Conservation (phyloP, 2,113 vertebrate species). For the Callocephalon fimbriatum region DNA sequence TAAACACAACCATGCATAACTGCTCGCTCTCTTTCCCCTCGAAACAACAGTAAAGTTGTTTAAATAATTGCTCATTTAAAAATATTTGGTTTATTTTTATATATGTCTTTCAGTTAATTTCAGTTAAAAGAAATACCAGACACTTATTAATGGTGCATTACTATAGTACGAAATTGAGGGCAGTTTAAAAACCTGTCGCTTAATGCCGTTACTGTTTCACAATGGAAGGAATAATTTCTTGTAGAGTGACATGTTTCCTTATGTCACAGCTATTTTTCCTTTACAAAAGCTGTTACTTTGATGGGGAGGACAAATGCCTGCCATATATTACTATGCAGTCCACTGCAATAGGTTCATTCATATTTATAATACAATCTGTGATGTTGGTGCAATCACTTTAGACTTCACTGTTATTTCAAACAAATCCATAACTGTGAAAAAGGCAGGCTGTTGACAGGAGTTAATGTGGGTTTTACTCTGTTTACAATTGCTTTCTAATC, state of each 20-base stretch:
- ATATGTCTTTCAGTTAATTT: conserved; percentile 13
- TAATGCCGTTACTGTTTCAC: conserved; percentile 38
- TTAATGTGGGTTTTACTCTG: conserved; percentile 81
- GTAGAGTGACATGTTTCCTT: conserved; percentile 46
- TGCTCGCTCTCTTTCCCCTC: rapidly evolving
- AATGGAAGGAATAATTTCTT: conserved; percentile 55
- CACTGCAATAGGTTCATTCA: conserved; percentile 75
- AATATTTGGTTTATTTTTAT: not conserved
- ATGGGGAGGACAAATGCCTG: conserved; percentile 40
- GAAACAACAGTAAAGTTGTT: not conserved
- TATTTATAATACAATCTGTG: conserved; percentile 80
- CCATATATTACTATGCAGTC: conserved; percentile 48
- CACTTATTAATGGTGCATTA: conserved; percentile 40
- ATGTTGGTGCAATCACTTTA: conserved; percentile 75
- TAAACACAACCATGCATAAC: not conserved
- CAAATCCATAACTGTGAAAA: conserved; percentile 82
- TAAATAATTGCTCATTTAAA: conserved; percentile 41
- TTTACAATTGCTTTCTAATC: conserved; percentile 87
- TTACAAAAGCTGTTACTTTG: conserved; percentile 52
- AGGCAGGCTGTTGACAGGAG: conserved; percentile 81
- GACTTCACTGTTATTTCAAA: conserved; percentile 79
- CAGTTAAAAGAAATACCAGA: conserved; percentile 55
- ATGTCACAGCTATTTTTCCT: conserved; percentile 50
- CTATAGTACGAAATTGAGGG: conserved; percentile 25
- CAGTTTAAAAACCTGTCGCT: conserved; percentile 42